Conservation (phyloP, 2,113 vertebrate species). For the Balaeniceps rex region DNA sequence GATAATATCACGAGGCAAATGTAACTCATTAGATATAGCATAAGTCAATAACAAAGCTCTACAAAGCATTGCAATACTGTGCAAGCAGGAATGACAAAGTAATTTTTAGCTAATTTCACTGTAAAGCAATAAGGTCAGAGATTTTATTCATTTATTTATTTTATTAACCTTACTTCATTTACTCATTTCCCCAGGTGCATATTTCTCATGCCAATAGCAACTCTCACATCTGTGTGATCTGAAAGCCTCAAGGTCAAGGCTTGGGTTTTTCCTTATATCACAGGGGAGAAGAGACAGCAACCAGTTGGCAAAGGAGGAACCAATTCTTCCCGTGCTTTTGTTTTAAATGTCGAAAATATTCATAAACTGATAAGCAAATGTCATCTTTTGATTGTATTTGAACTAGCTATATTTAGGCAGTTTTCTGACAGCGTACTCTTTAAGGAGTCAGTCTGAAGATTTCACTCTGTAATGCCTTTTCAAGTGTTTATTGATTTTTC, state of each 20-base stretch:
- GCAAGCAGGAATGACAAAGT: neutral
- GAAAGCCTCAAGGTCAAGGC: neutral
- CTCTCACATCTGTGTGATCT: neutral
- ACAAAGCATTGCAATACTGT: neutral
- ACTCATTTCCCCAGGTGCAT: neutral
- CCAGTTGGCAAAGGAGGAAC: neutral
- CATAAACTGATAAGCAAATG: neutral
- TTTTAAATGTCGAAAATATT: neutral
- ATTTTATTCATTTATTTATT: neutral
- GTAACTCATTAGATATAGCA: neutral
- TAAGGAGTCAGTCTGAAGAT: neutral
- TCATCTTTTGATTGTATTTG: neutral
- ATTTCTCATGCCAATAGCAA: neutral
- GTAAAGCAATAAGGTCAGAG: neutral
- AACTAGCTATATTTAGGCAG: neutral
- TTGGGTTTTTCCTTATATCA: neutral
- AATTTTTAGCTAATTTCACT: neutral
- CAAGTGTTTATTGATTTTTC: slow-evolving; percentile 1
- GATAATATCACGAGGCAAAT: neutral
- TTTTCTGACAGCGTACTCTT: neutral
- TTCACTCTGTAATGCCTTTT: neutral
- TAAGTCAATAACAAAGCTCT: neutral
- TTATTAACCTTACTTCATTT: neutral
- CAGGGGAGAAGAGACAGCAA: neutral
- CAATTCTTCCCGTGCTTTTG: neutral